Evolutionary conservation across 2,797 vertebrate genomes (phyloP).

Genomic region (Acanthornis magna): DNA sequence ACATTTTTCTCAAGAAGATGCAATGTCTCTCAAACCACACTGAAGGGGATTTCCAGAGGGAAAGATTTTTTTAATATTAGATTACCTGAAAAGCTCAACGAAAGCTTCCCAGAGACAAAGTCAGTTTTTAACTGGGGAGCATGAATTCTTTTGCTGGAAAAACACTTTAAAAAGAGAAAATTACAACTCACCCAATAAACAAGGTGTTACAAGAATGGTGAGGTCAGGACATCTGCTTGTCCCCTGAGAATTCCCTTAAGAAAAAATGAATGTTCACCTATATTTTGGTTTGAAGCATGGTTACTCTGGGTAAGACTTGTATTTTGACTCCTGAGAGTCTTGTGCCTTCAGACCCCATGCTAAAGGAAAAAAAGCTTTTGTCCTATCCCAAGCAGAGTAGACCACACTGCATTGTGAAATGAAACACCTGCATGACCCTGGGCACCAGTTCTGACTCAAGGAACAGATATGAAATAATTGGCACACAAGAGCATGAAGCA

Average conservation of each 20-base stretch:
- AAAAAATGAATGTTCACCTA: background rate
- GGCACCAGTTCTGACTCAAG: background rate
- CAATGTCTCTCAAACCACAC: background rate
- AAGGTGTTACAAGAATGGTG: background rate
- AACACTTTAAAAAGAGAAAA: background rate
- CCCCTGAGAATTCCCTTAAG: too few species aligned
- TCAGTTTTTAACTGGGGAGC: background rate
- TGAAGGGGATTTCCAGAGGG: background rate
- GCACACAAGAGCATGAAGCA: background rate
- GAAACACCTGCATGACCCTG: background rate
- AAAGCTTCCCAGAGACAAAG: background rate
- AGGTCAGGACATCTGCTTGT: background rate
- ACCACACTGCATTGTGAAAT: background rate
- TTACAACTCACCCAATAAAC: background rate
- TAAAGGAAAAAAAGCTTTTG: background rate
- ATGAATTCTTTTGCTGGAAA: background rate
- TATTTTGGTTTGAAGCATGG: background rate
- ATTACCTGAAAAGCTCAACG: background rate
- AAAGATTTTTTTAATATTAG: background rate
- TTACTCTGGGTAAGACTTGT: background rate
- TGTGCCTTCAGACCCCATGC: fast-evolving
- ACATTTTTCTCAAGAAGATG: background rate
- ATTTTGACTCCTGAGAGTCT: background rate
- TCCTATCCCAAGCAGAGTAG: fast-evolving
- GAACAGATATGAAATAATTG: background rate